Percentiles rank a stretch among this genome's conserved stretches.
phyloP scores from a whole-genome alignment of 64 coral and sea anemone genomes.

The Stylophora pistillata region DNA sequence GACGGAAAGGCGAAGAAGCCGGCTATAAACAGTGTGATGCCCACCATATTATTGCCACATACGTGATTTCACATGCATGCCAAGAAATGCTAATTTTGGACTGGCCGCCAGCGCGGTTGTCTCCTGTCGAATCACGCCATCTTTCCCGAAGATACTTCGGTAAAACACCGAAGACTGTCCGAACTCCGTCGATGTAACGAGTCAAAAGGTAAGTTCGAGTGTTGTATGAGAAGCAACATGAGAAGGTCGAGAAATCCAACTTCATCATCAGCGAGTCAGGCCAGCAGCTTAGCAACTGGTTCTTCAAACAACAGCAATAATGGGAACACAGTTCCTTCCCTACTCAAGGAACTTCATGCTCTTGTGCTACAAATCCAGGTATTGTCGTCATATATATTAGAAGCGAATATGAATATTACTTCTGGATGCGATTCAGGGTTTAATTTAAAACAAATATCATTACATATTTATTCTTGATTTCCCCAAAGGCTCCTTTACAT shows the following conservation, averaged over 20 bases:
- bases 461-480: too few species aligned
- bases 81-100: not conserved
- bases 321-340: slow-evolving; percentile 76
- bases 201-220: not conserved
- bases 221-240: slow-evolving; percentile 42
- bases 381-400: not conserved
- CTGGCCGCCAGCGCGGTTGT: not conserved
- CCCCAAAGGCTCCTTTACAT: too few species aligned
- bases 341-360: slow-evolving; percentile 87
- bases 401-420: too few species aligned
- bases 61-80: not conserved
- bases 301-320: slow-evolving; percentile 37
- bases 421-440: not conserved
- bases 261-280: slow-evolving; percentile 48
- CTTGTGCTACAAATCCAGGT: slow-evolving; percentile 92
- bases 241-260: slow-evolving; percentile 83
- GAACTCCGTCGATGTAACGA: not conserved
- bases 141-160: not conserved
- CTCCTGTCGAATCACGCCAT: not conserved
- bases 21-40: slow-evolving; percentile 51
- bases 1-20: slow-evolving; percentile 77
- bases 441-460: not conserved
- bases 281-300: slow-evolving; percentile 42
- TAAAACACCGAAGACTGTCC: not conserved
- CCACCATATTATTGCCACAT: not conserved